Evolutionary conservation across 2,113 vertebrate genomes (phyloP).

Genomic region (Edolisoma coerulescens): DNA sequence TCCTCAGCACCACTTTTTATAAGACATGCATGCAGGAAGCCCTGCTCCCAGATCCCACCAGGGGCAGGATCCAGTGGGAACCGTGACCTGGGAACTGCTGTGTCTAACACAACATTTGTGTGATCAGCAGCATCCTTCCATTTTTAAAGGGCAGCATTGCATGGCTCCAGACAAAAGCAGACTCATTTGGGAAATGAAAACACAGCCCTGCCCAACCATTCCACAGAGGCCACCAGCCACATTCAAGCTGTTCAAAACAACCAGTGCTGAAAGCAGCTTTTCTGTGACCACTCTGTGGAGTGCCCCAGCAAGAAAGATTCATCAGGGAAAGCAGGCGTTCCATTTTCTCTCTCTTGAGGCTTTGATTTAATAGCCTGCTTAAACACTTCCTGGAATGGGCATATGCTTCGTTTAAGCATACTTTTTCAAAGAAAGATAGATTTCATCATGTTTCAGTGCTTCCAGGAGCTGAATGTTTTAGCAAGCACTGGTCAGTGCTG

Average conservation of each 20-base stretch:
- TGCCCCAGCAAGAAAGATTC: neutral
- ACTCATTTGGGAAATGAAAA: neutral
- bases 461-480: neutral
- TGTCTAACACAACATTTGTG: neutral
- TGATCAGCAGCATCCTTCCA: neutral
- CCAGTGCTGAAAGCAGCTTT: neutral
- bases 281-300: neutral
- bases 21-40: neutral
- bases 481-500: neutral
- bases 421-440: neutral
- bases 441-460: neutral
- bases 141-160: neutral
- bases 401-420: neutral
- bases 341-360: neutral
- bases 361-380: neutral
- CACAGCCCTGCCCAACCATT: rapidly evolving
- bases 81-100: neutral
- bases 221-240: neutral
- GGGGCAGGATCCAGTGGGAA: neutral
- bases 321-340: neutral
- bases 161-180: neutral
- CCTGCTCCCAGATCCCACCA: neutral
- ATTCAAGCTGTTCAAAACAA: neutral
- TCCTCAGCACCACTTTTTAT: neutral
- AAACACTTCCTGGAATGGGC: neutral